Conservation (phyloP, 2,113 vertebrate genomes). For the Amblyopsis rosae region DNA sequence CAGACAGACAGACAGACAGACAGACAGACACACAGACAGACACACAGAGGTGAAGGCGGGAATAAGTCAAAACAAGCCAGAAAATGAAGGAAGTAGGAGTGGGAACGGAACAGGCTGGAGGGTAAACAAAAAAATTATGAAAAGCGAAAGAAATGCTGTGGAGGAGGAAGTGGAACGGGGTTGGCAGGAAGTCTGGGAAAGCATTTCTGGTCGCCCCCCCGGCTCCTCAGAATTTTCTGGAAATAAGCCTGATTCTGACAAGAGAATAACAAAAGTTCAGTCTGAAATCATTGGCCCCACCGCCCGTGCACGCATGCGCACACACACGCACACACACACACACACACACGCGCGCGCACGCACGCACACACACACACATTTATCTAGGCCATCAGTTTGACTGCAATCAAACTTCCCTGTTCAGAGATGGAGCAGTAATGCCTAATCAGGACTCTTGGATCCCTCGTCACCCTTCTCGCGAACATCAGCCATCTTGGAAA, state of each 20-base stretch:
- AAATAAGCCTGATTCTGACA: too few species aligned
- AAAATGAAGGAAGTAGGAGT: neutral
- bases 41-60: neutral
- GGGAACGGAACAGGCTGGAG: neutral
- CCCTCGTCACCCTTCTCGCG: neutral
- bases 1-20: neutral
- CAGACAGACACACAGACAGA: constrained; percentile 1
- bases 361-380: neutral
- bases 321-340: too few species aligned
- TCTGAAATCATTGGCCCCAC: constrained; percentile 20
- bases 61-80: neutral
- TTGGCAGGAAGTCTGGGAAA: neutral
- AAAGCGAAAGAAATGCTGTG: neutral
- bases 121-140: neutral
- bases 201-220: neutral
- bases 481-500: neutral
- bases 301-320: neutral
- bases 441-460: constrained; percentile 32
- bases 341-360: neutral
- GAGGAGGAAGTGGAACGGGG: neutral
- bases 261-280: constrained; percentile 5
- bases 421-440: constrained; percentile 4
- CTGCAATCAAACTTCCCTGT: constrained; percentile 44
- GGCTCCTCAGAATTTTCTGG: too few species aligned
- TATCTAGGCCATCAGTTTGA: constrained; percentile 3